Conservation (phyloP, 2,113 vertebrate species). For the Pagrus major region DNA sequence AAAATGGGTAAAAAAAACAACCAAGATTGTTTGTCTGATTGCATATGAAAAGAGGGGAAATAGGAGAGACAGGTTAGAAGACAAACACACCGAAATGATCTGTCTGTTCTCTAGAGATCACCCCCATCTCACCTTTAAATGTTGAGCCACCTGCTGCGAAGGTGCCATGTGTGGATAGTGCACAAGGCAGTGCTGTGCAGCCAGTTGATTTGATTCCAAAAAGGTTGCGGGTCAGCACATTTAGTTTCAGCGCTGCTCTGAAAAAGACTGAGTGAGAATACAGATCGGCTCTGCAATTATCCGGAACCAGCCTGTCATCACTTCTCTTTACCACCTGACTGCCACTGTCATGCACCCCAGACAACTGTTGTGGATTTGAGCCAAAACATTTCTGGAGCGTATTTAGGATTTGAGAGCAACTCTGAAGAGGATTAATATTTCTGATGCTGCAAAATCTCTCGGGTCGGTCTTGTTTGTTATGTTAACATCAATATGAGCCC, state of each 20-base stretch:
- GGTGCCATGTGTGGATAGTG: conserved; percentile 13
- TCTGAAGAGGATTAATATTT: conserved; percentile 19
- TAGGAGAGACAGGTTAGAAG: background rate
- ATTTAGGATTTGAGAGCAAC: conserved; percentile 2
- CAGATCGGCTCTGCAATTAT: conserved; percentile 33
- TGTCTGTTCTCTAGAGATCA: background rate
- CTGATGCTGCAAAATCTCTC: conserved; percentile 9
- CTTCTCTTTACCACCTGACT: conserved; percentile 15
- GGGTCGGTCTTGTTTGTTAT: conserved; percentile 14
- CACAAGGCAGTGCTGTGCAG: conserved; percentile 12
- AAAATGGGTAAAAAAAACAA: conserved; percentile 4
- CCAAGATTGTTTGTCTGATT: background rate
- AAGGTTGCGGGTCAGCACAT: conserved; percentile 44
- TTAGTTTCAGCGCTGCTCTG: conserved; percentile 7
- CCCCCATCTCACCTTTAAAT: background rate
- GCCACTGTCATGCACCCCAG: background rate
- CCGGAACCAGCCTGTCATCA: conserved; percentile 6
- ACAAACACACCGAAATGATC: background rate
- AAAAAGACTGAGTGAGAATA: conserved; percentile 33
- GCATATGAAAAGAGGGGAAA: background rate
- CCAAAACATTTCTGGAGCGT: conserved; percentile 9
- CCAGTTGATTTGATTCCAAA: conserved; percentile 34
- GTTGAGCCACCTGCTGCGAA: background rate
- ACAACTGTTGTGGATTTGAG: background rate
- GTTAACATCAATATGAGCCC: conserved; percentile 12